phyloP scores from a whole-genome alignment of 2,113 vertebrate genomes.

The Dascyllus trimaculatus region DNA sequence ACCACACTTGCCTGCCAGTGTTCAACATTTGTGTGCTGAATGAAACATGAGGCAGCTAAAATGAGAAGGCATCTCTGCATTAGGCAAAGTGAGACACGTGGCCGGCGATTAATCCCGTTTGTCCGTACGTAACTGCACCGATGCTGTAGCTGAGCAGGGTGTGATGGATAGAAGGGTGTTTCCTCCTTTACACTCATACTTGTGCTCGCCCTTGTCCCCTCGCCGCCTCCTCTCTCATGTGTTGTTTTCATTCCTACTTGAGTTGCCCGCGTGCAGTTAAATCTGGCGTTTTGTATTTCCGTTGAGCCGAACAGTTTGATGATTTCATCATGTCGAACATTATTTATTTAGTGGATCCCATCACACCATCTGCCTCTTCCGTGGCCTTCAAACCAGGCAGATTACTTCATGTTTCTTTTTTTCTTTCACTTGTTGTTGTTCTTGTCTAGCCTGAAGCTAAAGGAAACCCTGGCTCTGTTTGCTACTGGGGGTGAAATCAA shows the following conservation, averaged over 20 bases:
- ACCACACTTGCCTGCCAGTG: constrained; percentile 30
- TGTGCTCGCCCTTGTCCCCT: background rate
- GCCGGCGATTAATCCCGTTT: constrained; percentile 54
- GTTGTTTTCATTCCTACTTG: background rate
- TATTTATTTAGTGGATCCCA: constrained; percentile 42
- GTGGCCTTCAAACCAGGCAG: constrained; percentile 39
- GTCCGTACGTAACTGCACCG: background rate
- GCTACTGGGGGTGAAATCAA: constrained; percentile 30
- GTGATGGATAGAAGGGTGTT: background rate
- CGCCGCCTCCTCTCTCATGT: background rate
- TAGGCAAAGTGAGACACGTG: constrained; percentile 48
- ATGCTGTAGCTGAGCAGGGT: background rate
- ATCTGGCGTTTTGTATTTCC: constrained; percentile 25
- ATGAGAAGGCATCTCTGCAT: constrained; percentile 22
- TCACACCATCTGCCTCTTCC: constrained; percentile 34
- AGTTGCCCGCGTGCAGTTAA: constrained; percentile 4
- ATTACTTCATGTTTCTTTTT: constrained; percentile 30
- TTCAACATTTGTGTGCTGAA: constrained; percentile 54
- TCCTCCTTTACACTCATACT: background rate
- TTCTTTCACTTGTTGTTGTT: constrained; percentile 12
- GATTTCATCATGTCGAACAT: constrained; percentile 43
- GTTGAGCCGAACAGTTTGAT: constrained; percentile 20
- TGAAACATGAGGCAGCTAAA: constrained; percentile 32
- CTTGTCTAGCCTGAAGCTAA: constrained; percentile 53
- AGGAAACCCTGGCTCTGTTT: constrained; percentile 46